Percentiles rank a stretch among this genome's conserved stretches.
Evolutionary conservation across 2,888 invertebrate genomes (phyloP).

Genomic region (Drosophila multiciliata): DNA sequence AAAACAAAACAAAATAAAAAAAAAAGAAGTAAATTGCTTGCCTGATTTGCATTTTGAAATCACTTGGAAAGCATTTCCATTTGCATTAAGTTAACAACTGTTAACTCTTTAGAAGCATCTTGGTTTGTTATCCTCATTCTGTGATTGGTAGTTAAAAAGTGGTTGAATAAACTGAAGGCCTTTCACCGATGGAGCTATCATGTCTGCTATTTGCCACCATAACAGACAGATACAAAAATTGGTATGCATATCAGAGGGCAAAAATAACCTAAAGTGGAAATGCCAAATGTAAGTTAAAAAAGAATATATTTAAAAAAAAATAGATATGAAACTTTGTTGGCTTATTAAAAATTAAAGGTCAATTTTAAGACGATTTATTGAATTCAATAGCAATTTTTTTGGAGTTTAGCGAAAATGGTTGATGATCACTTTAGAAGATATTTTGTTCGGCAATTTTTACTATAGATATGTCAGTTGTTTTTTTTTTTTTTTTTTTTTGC

Average conservation of each 20-base stretch:
- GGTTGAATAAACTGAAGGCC: not conserved
- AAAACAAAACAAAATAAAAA: not conserved
- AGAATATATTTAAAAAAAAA: not conserved
- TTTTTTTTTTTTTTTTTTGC: not conserved
- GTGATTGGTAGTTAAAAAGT: not conserved
- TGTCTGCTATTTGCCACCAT: not conserved
- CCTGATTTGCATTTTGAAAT: conserved; percentile 31
- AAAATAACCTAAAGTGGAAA: not conserved
- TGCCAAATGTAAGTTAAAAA: not conserved
- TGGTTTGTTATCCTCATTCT: not conserved
- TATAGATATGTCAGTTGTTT: not conserved
- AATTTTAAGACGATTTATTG: not conserved
- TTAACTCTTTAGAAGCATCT: conserved; percentile 15
- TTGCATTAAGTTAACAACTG: conserved; percentile 14
- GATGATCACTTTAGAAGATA: not conserved
- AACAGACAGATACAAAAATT: not conserved
- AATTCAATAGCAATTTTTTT: not conserved
- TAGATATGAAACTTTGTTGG: not conserved
- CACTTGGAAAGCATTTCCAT: conserved; percentile 12
- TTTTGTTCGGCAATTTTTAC: not conserved
- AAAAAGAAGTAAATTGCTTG: not conserved
- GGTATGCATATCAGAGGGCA: not conserved
- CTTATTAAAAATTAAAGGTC: not conserved
- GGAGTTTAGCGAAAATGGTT: not conserved
- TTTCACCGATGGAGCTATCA: not conserved